Conservation (phyloP, 2,797 vertebrate genomes). For the Gambelia wislizenii region DNA sequence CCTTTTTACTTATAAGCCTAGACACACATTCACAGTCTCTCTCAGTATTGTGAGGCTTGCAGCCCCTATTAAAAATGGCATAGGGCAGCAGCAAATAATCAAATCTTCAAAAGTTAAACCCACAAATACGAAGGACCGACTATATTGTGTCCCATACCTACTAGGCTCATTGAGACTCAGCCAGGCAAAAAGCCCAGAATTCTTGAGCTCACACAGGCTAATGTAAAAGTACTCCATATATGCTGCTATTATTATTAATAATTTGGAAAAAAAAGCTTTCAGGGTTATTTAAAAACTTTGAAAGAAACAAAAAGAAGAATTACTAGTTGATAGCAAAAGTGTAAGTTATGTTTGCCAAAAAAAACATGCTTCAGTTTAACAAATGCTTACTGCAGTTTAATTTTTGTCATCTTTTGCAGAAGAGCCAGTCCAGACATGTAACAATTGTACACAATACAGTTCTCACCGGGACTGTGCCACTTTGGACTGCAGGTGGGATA, state of each 20-base stretch:
- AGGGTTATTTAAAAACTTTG: neutral
- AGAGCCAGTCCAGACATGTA: neutral
- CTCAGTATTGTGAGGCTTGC: too few species aligned
- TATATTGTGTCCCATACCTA: constrained; percentile 13
- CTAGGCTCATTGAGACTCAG: neutral
- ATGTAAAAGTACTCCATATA: neutral
- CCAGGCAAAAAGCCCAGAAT: neutral
- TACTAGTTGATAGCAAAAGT: neutral
- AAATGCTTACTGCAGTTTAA: neutral
- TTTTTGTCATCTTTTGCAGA: neutral
- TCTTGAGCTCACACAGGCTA: constrained; percentile 5
- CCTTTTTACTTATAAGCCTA: too few species aligned
- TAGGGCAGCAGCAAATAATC: too few species aligned
- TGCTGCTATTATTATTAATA: neutral
- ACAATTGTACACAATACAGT: neutral
- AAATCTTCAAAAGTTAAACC: too few species aligned
- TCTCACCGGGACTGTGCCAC: too few species aligned
- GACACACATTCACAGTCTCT: too few species aligned
- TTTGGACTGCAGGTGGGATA: neutral
- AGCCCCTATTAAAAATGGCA: too few species aligned
- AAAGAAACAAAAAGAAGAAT: neutral
- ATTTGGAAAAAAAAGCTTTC: neutral
- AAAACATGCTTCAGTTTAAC: neutral
- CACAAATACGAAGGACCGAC: too few species aligned
- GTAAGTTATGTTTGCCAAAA: neutral